Conservation (phyloP, 1,140 invertebrate genomes). For the Drosophila athabasca region DNA sequence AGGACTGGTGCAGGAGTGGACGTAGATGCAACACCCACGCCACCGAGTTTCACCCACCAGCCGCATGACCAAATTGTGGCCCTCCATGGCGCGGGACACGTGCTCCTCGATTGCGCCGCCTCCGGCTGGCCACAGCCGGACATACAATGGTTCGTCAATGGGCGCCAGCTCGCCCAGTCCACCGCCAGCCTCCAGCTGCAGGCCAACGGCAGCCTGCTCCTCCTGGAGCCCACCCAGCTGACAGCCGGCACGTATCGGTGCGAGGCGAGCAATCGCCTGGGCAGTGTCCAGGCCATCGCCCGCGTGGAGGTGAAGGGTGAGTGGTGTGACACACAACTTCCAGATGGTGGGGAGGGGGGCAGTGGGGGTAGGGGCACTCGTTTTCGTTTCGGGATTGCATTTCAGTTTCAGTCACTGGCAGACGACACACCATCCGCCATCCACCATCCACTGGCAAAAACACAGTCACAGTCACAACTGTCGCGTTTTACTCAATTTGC, state of each 20-base stretch:
- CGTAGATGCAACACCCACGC: not conserved
- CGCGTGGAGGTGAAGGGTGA: slow-evolving; percentile 89
- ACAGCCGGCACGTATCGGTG: slow-evolving; percentile 90
- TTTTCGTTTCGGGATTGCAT: not conserved
- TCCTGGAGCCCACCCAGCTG: slow-evolving; percentile 86
- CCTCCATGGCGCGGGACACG: slow-evolving; percentile 84
- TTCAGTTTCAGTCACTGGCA: not conserved
- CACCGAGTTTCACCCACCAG: slow-evolving; percentile 60
- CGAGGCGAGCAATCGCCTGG: slow-evolving; percentile 88
- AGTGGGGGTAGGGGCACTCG: too few species aligned
- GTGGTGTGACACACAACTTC: slow-evolving; percentile 51
- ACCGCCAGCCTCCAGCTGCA: slow-evolving; percentile 85
- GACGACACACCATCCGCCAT: not conserved
- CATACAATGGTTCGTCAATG: slow-evolving; percentile 89
- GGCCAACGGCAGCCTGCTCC: slow-evolving; percentile 87
- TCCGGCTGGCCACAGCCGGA: slow-evolving; percentile 87
- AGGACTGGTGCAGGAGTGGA: too few species aligned
- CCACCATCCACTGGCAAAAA: slow-evolving; percentile 8
- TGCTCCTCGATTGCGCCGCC: slow-evolving; percentile 87
- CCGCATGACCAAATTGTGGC: slow-evolving; percentile 73
- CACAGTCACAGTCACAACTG: slow-evolving; percentile 63
- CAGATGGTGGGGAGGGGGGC: not conserved
- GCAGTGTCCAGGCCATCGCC: slow-evolving; percentile 87
- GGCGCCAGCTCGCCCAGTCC: slow-evolving; percentile 85
- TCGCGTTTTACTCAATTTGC: slow-evolving; percentile 79